Conservation (phyloP, 2,113 vertebrate species). For the Passer montanus region DNA sequence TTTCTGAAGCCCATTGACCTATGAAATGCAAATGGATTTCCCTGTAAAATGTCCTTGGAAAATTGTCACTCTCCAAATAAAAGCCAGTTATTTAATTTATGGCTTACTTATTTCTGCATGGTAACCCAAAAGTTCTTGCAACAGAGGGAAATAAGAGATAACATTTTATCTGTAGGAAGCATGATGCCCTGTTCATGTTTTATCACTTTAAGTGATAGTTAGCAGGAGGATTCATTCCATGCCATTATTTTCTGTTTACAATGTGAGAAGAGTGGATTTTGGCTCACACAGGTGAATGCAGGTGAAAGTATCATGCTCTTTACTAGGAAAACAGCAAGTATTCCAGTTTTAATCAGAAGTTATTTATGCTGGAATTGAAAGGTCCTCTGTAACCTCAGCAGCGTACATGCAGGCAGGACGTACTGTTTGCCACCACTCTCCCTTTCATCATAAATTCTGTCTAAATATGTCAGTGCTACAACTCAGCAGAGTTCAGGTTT, state of each 20-base stretch:
- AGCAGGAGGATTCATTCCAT: background rate
- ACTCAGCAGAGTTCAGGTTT: background rate
- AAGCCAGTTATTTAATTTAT: background rate
- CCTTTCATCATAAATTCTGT: background rate
- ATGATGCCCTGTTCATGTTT: background rate
- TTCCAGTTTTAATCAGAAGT: background rate
- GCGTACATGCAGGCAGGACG: accelerated
- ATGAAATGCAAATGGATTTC: background rate
- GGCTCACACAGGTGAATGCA: background rate
- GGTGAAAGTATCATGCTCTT: background rate
- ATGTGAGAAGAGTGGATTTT: background rate
- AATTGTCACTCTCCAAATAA: background rate
- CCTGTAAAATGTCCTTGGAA: background rate
- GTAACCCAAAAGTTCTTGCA: background rate
- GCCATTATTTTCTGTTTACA: background rate
- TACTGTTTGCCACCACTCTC: background rate
- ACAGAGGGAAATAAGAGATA: background rate
- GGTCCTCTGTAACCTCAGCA: background rate
- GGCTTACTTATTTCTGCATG: background rate
- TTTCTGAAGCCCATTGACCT: background rate
- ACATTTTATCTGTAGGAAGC: background rate
- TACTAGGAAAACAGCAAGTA: background rate
- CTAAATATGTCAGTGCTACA: background rate
- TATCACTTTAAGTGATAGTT: background rate
- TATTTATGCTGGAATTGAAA: background rate